Base-by-base conservation (phyloP, 2,797 vertebrate genomes). In the Urophycis tenuis region DNA sequence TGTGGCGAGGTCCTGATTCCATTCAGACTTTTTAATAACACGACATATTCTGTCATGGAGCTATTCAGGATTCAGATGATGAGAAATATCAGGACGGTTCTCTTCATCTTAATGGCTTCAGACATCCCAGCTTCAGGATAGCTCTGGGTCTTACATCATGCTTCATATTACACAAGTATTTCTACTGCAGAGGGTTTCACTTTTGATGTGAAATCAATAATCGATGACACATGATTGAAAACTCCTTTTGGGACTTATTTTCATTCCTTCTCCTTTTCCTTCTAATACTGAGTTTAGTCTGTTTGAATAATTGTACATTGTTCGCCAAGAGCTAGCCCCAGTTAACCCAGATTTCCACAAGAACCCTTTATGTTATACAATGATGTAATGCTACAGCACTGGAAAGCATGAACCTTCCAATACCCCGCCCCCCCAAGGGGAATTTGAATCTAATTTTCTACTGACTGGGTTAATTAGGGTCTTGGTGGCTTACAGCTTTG, bases 361-460 rank as follows among this genome's bases (percentile, higher is more conserved):
- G 82, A 82, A 75, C 30, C 77, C 79, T 85, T 87, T 82, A 85
- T 82, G 85, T 85, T 85, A 83, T 79, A 84, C 83, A 80, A 77
- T 75, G 75, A 79, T 79, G 41, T 72, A 78, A 85, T 78, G 77
- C 41, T 82, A 77, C 82, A 79, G 83, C 79, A 81, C 85, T 79
- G 84, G 81, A 87, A 87, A 86, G 81, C 83, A 84, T 88, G 84
- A 85, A 89, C 79, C 76, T 80, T 81, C 45, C 45, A 3, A 39
- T 39, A 39, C 49, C 22, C 22, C 5, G 1, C 4, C 49, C 49
- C 53, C 53, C n/a, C 5, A 29, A 9, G 53, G 41, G n/a, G 9
- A 64, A 64, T 19, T 64, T 64, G 53, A 29, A 64, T 25, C 53
- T 64, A 25, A 25, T 64, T 64, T 64, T 64, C 53, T 64, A 9